Evolutionary conservation across 2,888 invertebrate species (phyloP), one percentile per base, ranked within the genome.

Genomic region (Rutpela maculata): DNA sequence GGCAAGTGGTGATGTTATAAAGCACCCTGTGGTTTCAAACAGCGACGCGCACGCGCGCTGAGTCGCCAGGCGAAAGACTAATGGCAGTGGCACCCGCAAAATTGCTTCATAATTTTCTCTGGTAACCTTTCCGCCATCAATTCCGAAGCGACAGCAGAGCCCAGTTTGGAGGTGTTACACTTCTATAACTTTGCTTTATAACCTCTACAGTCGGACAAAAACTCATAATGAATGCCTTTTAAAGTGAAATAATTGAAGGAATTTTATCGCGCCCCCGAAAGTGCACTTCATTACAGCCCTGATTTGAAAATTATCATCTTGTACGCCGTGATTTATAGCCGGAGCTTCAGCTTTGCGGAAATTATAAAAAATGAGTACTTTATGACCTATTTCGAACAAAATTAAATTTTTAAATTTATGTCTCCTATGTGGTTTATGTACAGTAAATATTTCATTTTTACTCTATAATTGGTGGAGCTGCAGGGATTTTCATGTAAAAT

Each of bases 51-150:
- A 62, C 71, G 82, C 80, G 82, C 76, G 60, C 4, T 63, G 69
- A n/a, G 18, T 66, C 74, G 68, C 68, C 43, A 72, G 57, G 0
- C 31, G 68, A 70, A 69, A 67, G 75, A 89, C 88, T 89, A 89
- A 89, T 89, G 88, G 88, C 87, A 84, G 84, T 85, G 84, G 88
- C 88, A 86, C 88, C 89, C 88, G 86, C 89, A 88, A 89, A 89
- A 89, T 89, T 89, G 89, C 89, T 89, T 89, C 89, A 89, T 89
- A 89, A 89, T 89, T 89, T 89, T 88, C 89, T 87, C 87, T 81
- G 85, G 87, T 88, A 89, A 88, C 89, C 89, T 88, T 88, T 88
- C 87, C 87, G 87, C 88, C 88, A 89, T 89, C 89, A 89, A 89
- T 89, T 88, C 85, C 83, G 83, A 83, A 83, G 84, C 85, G 87